phyloP scores from a whole-genome alignment of 2,113 vertebrate species.

The Dendropsophus ebraccatus region DNA sequence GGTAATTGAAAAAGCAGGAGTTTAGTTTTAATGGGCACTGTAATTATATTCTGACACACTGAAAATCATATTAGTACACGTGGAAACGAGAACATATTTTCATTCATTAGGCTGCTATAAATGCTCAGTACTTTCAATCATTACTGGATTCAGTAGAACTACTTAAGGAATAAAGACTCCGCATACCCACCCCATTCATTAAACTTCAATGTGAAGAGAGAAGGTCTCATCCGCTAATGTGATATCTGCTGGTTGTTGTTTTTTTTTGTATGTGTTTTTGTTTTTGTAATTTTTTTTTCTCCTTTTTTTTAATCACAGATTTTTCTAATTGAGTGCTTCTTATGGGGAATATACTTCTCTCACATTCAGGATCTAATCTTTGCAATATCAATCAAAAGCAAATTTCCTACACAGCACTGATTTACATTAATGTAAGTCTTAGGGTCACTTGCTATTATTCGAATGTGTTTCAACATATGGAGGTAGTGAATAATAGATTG shows the following conservation, averaged over 20 bases:
- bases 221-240: slow-evolving; percentile 49
- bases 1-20: slow-evolving; percentile 53
- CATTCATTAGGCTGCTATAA: slow-evolving; percentile 48
- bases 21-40: slow-evolving; percentile 58
- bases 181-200: not conserved
- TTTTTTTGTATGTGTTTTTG: slow-evolving; percentile 1
- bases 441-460: slow-evolving; percentile 92
- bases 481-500: slow-evolving; percentile 86
- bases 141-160: slow-evolving; percentile 57
- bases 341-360: slow-evolving; percentile 64
- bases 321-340: not conserved
- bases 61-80: slow-evolving; percentile 52
- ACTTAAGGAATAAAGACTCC: slow-evolving; percentile 57
- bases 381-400: slow-evolving; percentile 81
- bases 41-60: slow-evolving; percentile 55
- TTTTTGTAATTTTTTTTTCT: not conserved
- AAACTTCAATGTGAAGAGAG: slow-evolving; percentile 50
- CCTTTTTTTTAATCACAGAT: not conserved
- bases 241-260: slow-evolving; percentile 2
- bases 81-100: slow-evolving; percentile 61
- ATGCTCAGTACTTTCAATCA: slow-evolving; percentile 47
- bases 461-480: slow-evolving; percentile 84
- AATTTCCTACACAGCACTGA: slow-evolving; percentile 76
- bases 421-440: slow-evolving; percentile 86
- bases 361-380: slow-evolving; percentile 66